phyloP scores from a whole-genome alignment of 2,888 invertebrate genomes.

The Meteorus colon region DNA sequence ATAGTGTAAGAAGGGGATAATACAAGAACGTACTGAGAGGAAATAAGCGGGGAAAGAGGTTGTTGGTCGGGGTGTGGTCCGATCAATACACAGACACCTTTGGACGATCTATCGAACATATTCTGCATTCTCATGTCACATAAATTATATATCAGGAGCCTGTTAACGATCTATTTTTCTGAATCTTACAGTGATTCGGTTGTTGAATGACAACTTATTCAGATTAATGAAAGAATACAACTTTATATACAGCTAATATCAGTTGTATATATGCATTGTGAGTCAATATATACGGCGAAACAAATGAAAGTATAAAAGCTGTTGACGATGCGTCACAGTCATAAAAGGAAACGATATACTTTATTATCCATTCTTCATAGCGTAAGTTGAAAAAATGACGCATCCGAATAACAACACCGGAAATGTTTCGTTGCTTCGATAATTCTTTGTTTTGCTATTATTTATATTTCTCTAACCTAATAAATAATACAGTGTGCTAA shows the following conservation, averaged over 20 bases:
- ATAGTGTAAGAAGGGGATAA: constrained; percentile 6
- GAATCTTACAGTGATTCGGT: neutral
- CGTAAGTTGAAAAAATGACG: neutral
- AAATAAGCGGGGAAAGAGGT: neutral
- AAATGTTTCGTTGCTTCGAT: constrained; percentile 28
- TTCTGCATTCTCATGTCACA: constrained; percentile 2
- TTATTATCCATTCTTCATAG: neutral
- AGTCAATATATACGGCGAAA: neutral
- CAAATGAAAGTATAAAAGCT: neutral
- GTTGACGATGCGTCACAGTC: neutral
- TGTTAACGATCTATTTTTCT: neutral
- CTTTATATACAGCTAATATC: neutral
- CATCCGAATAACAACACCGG: constrained; percentile 22
- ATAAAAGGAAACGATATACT: neutral
- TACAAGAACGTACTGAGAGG: constrained; percentile 31
- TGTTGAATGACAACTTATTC: neutral
- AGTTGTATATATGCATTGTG: neutral
- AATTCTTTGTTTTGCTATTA: neutral
- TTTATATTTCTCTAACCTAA: neutral
- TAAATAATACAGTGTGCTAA: constrained; percentile 47
- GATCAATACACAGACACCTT: constrained; percentile 69
- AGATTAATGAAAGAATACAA: neutral
- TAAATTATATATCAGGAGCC: neutral
- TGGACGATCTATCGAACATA: constrained; percentile 64
- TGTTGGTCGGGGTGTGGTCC: constrained; percentile 69